phyloP scores from a whole-genome alignment of 1,140 invertebrate genomes.

The Panagrolaimus sp. region DNA sequence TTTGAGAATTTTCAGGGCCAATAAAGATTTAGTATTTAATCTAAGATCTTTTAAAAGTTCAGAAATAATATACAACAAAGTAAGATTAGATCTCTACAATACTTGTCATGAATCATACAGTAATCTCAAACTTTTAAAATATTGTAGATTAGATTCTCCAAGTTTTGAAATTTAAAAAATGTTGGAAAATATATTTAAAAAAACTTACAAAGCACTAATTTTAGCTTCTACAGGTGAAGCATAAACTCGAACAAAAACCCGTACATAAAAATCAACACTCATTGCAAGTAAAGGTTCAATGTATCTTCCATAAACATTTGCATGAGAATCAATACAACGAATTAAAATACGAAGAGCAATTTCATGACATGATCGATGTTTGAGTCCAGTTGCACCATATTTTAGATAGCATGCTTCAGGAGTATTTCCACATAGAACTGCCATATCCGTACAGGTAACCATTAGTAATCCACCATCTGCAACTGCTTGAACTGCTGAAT shows the following conservation, averaged over 20 bases:
- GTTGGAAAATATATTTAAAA: no score
- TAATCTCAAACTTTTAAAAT: no score
- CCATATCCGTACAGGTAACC: slow-evolving; percentile 96
- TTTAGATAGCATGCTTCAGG: slow-evolving; percentile 87
- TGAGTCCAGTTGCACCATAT: slow-evolving; percentile 84
- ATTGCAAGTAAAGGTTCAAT: slow-evolving; percentile 83
- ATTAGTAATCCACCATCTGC: slow-evolving; percentile 67
- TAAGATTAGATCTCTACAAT: no score
- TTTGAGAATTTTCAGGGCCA: no score
- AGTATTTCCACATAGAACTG: slow-evolving; percentile 86
- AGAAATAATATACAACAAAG: no score
- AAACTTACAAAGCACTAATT: slow-evolving; percentile 69
- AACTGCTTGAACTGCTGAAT: slow-evolving; percentile 73
- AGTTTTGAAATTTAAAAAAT: no score
- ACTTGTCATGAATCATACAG: no score
- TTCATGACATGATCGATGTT: slow-evolving; percentile 86
- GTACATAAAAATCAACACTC: slow-evolving; percentile 92
- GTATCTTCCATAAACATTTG: slow-evolving; percentile 83
- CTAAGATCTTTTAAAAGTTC: no score
- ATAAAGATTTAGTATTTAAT: no score
- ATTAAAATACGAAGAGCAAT: slow-evolving; percentile 86
- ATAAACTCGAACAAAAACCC: slow-evolving; percentile 82
- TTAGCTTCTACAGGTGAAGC: slow-evolving; percentile 77
- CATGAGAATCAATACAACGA: slow-evolving; percentile 80
- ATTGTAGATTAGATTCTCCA: no score